Evolutionary conservation across 2,113 vertebrate genomes (phyloP).

Genomic region (Bucco capensis): DNA sequence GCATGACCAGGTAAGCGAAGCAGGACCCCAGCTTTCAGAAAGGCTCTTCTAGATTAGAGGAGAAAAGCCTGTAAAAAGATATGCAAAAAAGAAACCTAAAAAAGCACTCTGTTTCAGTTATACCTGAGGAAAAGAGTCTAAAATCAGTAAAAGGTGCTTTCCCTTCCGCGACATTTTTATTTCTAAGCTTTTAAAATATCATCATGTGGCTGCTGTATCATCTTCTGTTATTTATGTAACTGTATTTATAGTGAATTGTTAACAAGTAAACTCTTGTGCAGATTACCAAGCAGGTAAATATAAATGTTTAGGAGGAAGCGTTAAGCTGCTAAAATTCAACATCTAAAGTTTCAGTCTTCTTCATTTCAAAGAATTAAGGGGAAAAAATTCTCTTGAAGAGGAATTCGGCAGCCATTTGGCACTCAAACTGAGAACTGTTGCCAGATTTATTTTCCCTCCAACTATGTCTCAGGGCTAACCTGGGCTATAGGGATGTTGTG

Average conservation of each 20-base stretch:
- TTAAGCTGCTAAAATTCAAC: neutral
- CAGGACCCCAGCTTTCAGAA: neutral
- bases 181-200: slow-evolving; percentile 13
- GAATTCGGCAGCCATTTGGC: neutral
- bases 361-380: neutral
- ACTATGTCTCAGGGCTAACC: neutral
- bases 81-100: neutral
- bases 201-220: neutral
- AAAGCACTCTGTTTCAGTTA: neutral
- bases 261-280: neutral
- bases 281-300: neutral
- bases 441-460: neutral
- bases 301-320: neutral
- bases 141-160: slow-evolving; percentile 26
- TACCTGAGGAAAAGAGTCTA: neutral
- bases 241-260: neutral
- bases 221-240: slow-evolving; percentile 10
- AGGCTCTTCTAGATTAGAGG: neutral
- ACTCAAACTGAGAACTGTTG: neutral
- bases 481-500: neutral
- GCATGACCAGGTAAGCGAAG: accelerated
- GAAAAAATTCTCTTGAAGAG: neutral
- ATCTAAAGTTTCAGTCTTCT: neutral
- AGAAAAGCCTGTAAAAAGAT: neutral
- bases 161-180: slow-evolving; percentile 22